Evolutionary conservation across 2,113 vertebrate species (phyloP).

Genomic region (Diadophis punctatus): DNA sequence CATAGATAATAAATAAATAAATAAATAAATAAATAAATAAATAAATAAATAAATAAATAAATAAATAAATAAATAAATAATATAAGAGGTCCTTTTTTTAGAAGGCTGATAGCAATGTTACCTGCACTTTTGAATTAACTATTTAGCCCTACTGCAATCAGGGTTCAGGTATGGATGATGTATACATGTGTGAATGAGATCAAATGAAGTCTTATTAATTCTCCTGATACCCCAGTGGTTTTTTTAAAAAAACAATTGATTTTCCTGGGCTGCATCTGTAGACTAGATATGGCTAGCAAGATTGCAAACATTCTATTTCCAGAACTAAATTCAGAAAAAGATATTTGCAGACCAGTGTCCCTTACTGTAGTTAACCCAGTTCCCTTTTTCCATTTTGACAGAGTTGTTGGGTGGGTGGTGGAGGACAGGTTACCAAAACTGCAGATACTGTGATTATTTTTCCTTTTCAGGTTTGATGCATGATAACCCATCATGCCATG

Average conservation of each 20-base stretch:
- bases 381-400: background rate
- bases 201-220: background rate
- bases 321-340: background rate
- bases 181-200: background rate
- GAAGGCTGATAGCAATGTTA: background rate
- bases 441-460: background rate
- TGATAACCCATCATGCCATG: background rate
- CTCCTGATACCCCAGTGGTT: background rate
- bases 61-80: too few species aligned
- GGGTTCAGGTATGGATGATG: background rate
- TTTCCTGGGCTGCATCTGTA: background rate
- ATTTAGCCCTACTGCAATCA: background rate
- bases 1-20: too few species aligned
- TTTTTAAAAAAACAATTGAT: background rate
- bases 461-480: background rate
- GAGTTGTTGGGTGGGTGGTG: background rate
- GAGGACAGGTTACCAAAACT: background rate
- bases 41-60: too few species aligned
- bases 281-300: background rate
- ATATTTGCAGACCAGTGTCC: background rate
- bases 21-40: too few species aligned
- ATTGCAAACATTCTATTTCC: background rate
- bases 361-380: background rate
- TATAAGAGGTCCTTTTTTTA: background rate
- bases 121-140: background rate